Evolutionary conservation across 1,140 invertebrate genomes (phyloP), one percentile per base, ranked within the genome.

Genomic region (Magallana ariakensis): DNA sequence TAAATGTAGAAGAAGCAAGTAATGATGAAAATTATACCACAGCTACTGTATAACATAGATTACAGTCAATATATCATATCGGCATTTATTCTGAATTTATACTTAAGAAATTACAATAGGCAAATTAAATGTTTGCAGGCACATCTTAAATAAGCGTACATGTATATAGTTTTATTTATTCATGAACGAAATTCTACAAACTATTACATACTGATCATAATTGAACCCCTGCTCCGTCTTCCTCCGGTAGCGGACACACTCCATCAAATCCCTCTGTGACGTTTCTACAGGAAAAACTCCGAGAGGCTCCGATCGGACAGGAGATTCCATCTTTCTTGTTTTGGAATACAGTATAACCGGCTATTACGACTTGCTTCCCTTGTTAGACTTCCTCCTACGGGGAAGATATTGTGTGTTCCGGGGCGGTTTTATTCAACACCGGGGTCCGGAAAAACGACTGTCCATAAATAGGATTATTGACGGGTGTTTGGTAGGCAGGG

Each of bases 401-500:
- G 8, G 56, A 58, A 60, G 82, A 9, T 10, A 83, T 56, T 54
- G 82, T 84, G 56, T 60, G 22, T n/a, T n/a, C 26, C 11, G 56
- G 11, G 11, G n/a, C 13, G 9, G 53, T 55, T 22, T 56, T 22
- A 22, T 11, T 9, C 11, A 26, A 33, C 22, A 13, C 15, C 1
- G 46, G 15, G 9, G 15, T 82, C 57, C 22, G 53, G 26, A 33
- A 15, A 16, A 4, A n/a, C 9, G 22, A 26, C 11, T 57, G 55
- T 26, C 56, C 53, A 33, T 54, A 60, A 9, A 58, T 22, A n/a
- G 56, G 55, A 22, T 58, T n/a, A 26, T 22, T 60, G 10, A 60
- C 57, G 22, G 82, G 82, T 4, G 82, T 84, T 84, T 60, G 82
- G 82, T 84, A 84, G 19, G 57, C 82, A 13, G 82, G 55, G 13